phyloP scores from a whole-genome alignment of 2,888 invertebrate genomes.

The Caradrina clavipalpis region DNA sequence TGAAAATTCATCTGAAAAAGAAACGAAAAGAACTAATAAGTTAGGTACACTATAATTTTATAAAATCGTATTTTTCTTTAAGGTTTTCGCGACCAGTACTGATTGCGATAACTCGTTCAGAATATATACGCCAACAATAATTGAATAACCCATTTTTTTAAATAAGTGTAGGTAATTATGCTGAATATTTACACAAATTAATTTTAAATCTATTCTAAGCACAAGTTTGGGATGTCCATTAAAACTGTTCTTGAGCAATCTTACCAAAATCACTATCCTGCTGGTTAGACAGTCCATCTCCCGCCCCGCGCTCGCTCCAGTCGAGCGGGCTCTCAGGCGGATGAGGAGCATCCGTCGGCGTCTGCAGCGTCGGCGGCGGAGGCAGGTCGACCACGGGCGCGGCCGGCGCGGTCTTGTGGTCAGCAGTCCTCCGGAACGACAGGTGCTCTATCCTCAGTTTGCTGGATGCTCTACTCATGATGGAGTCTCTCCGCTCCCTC shows the following conservation, averaged over 20 bases:
- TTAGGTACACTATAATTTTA: no score
- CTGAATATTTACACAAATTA: no score
- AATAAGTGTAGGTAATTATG: no score
- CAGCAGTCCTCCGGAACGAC: constrained; percentile 80
- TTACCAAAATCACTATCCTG: constrained; percentile 96
- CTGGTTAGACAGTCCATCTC: constrained; percentile 96
- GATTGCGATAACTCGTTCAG: not conserved
- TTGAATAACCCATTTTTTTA: no score
- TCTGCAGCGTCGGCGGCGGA: constrained; percentile 67
- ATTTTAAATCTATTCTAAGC: no score
- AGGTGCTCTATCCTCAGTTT: constrained; percentile 86
- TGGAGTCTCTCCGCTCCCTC: constrained; percentile 83
- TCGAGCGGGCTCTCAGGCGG: constrained; percentile 90
- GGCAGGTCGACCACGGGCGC: constrained; percentile 78
- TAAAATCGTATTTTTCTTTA: not conserved
- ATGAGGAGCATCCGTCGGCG: constrained; percentile 73
- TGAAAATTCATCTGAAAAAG: constrained; percentile 94
- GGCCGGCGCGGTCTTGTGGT: constrained; percentile 79
- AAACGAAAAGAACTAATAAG: not conserved
- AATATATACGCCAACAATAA: not conserved
- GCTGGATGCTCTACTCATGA: constrained; percentile 87
- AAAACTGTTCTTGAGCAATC: constrained; percentile 11
- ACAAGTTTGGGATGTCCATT: no score
- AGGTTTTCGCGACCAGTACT: not conserved
- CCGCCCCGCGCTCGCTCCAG: constrained; percentile 94